Evolutionary conservation across 1,140 invertebrate genomes (phyloP).

Genomic region (Drosophila busckii): DNA sequence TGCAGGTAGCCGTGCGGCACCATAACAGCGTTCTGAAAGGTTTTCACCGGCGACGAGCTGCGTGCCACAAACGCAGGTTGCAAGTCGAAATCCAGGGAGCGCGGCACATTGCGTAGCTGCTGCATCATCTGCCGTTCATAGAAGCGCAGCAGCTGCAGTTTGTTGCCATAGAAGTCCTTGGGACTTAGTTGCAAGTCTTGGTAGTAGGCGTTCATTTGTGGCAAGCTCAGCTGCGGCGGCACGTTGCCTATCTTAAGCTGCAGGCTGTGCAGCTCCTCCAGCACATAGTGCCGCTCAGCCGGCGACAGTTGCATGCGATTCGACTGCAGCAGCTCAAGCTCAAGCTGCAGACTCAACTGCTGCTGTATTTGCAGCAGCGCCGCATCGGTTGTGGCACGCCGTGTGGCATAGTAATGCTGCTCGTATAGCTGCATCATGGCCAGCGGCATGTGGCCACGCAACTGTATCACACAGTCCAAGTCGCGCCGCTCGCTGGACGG

Average conservation of each 20-base stretch:
- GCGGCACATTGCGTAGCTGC: constrained; percentile 16
- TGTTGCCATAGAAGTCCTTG: constrained; percentile 37
- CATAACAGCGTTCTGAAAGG: constrained; percentile 46
- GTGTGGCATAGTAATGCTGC: constrained; percentile 18
- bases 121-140: constrained; percentile 14
- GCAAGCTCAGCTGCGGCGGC: constrained; percentile 7
- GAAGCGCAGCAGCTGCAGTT: constrained; percentile 41
- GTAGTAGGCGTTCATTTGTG: constrained; percentile 28
- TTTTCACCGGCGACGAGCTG: constrained; percentile 52
- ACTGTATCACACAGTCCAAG: constrained; percentile 29
- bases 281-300: constrained; percentile 23
- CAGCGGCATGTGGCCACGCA: constrained; percentile 47
- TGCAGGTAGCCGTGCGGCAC: constrained; percentile 51
- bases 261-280: constrained; percentile 31
- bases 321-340: constrained; percentile 18
- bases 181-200: constrained; percentile 16
- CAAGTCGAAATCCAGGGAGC: constrained; percentile 28
- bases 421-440: constrained; percentile 52
- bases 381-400: constrained; percentile 19
- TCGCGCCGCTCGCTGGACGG: constrained; percentile 13
- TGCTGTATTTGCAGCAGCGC: constrained; percentile 22
- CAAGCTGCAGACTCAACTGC: constrained; percentile 21
- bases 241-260: constrained; percentile 54
- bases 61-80: constrained; percentile 26
- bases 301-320: constrained; percentile 34